Percentiles rank a stretch among this genome's conserved stretches.
phyloP scores from a whole-genome alignment of 2,888 invertebrate genomes.

The Melanargia galathea region DNA sequence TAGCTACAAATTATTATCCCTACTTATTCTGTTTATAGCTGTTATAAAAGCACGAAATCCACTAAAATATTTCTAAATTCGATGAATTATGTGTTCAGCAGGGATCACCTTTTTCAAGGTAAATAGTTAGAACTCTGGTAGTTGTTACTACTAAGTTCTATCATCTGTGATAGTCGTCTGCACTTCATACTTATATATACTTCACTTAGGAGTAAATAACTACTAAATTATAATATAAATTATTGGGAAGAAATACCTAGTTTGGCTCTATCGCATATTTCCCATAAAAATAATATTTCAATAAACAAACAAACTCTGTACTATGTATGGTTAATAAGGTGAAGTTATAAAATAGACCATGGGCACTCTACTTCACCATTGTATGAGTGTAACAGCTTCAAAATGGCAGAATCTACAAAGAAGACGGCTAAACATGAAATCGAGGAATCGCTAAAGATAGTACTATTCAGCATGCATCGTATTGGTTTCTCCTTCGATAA shows the following conservation, averaged over 20 bases:
- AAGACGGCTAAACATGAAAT: slow-evolving; percentile 65
- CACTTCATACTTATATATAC: no score
- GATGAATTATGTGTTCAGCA: no score
- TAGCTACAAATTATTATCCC: slow-evolving; percentile 8
- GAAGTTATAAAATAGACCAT: slow-evolving; percentile 1
- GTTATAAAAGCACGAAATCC: not conserved
- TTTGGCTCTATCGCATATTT: not conserved
- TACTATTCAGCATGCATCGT: slow-evolving; percentile 63
- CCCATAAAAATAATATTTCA: not conserved
- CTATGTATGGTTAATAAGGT: not conserved
- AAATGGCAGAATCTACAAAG: slow-evolving; percentile 53
- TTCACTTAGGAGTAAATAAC: not conserved
- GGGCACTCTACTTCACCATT: not conserved
- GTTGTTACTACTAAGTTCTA: no score
- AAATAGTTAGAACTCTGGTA: no score
- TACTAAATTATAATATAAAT: no score
- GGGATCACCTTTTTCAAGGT: no score
- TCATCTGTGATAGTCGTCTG: no score
- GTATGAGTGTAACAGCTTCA: slow-evolving; percentile 25
- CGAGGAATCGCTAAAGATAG: slow-evolving; percentile 58
- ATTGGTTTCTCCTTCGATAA: slow-evolving; percentile 65
- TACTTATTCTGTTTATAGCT: slow-evolving; percentile 20
- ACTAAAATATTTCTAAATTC: no score
- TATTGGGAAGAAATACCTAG: no score
- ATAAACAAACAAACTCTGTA: slow-evolving; percentile 3